Conservation (phyloP, 1,140 invertebrate genomes). For the Drosophila teissieri region DNA sequence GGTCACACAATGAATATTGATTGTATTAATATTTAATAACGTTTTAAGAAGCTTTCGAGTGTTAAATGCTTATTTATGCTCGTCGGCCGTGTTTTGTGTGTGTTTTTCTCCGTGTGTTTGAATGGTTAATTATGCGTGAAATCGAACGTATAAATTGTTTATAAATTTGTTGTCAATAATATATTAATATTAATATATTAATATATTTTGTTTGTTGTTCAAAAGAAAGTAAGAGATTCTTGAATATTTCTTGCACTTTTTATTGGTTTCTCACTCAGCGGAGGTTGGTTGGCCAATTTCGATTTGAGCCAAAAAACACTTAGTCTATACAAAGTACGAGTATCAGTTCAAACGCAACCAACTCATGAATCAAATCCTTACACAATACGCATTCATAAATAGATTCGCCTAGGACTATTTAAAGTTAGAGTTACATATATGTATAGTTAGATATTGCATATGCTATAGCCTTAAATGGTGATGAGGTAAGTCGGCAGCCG, state of each 20-base stretch:
- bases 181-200: no score
- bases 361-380: slow-evolving; percentile 9
- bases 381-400: slow-evolving; percentile 40
- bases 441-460: slow-evolving; percentile 73
- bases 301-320: slow-evolving; percentile 56
- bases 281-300: slow-evolving; percentile 2
- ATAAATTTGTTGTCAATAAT: slow-evolving; percentile 43
- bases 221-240: slow-evolving; percentile 3
- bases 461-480: slow-evolving; percentile 81
- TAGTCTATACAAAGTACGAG: slow-evolving; percentile 34
- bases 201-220: no score
- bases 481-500: slow-evolving; percentile 73
- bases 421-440: slow-evolving; percentile 43
- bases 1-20: slow-evolving; percentile 75
- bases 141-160: slow-evolving; percentile 50
- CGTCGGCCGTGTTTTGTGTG: slow-evolving; percentile 24
- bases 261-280: slow-evolving; percentile 35
- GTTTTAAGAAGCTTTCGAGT: slow-evolving; percentile 80
- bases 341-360: slow-evolving; percentile 74
- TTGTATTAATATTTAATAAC: slow-evolving; percentile 83
- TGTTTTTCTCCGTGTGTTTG: slow-evolving; percentile 7
- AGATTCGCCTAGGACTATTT: slow-evolving; percentile 49
- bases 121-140: slow-evolving; percentile 47
- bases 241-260: slow-evolving; percentile 43
- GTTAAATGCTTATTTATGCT: slow-evolving; percentile 79